Evolutionary conservation across 2,888 invertebrate species (phyloP).

Genomic region (Hirtodrosophila trivittata): DNA sequence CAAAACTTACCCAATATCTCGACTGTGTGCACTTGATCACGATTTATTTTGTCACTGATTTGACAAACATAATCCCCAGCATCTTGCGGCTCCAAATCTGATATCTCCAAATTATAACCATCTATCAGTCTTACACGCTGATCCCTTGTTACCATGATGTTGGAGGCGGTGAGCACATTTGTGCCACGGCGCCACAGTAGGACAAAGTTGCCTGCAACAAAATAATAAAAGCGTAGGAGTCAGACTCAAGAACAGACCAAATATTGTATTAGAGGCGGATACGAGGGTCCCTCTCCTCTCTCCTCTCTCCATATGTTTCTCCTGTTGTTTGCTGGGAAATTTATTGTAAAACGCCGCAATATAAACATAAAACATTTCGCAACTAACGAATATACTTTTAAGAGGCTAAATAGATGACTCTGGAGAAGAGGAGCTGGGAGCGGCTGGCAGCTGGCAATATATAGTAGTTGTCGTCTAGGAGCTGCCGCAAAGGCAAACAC

Average conservation of each 20-base stretch:
- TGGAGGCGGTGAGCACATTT: slow-evolving; percentile 89
- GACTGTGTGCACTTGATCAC: slow-evolving; percentile 89
- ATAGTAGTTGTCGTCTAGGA: slow-evolving; percentile 41
- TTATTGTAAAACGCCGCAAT: slow-evolving; percentile 69
- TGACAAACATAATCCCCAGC: slow-evolving; percentile 89
- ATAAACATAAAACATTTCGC: slow-evolving; percentile 62
- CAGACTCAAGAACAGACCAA: slow-evolving; percentile 6
- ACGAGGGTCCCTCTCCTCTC: slow-evolving; percentile 13
- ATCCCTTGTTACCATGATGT: slow-evolving; percentile 89
- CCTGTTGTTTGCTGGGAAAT: slow-evolving; percentile 52
- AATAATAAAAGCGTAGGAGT: slow-evolving; percentile 1
- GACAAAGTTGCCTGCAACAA: slow-evolving; percentile 86
- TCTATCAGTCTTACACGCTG: slow-evolving; percentile 88
- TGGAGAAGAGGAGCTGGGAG: slow-evolving; percentile 6
- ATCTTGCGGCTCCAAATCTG: slow-evolving; percentile 88
- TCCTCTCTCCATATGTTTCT: slow-evolving; percentile 8
- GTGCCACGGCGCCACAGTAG: slow-evolving; percentile 89
- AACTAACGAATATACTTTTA: slow-evolving; percentile 48
- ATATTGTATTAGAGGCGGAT: slow-evolving; percentile 29
- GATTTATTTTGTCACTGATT: slow-evolving; percentile 88
- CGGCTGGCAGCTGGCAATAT: slow-evolving; percentile 7
- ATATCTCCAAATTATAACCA: slow-evolving; percentile 89
- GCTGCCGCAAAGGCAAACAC: slow-evolving; percentile 4
- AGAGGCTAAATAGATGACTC: slow-evolving; percentile 45
- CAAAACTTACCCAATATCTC: slow-evolving; percentile 86